phyloP scores from a whole-genome alignment of 1,140 invertebrate species.

The Leptinotarsa texana region DNA sequence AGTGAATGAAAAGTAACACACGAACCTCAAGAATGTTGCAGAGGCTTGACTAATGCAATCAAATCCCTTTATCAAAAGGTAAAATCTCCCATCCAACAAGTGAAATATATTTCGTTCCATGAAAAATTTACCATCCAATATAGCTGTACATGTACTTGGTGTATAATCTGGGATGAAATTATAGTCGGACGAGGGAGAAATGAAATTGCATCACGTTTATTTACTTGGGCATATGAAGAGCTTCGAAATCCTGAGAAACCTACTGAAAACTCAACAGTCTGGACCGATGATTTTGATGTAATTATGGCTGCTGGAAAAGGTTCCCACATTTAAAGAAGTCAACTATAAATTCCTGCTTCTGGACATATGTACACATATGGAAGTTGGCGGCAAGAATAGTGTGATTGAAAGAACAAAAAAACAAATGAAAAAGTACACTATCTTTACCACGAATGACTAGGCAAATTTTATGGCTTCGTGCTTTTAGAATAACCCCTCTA shows the following conservation, averaged over 20 bases:
- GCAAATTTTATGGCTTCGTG: constrained; percentile 10
- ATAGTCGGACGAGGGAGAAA: background rate
- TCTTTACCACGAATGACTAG: constrained; percentile 18
- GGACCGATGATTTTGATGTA: constrained; percentile 28
- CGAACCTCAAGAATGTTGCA: too few species aligned
- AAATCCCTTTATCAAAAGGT: too few species aligned
- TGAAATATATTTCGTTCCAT: too few species aligned
- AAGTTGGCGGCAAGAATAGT: constrained; percentile 17
- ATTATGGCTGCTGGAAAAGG: constrained; percentile 11
- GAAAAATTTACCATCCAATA: too few species aligned
- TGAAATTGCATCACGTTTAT: background rate
- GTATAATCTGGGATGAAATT: background rate
- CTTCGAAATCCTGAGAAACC: constrained; percentile 5
- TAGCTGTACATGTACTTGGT: background rate
- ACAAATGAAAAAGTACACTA: constrained; percentile 1
- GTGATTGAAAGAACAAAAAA: constrained; percentile 19
- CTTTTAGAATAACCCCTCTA: background rate
- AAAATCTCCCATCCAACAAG: too few species aligned
- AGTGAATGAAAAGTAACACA: too few species aligned
- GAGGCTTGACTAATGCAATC: too few species aligned
- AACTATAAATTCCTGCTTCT: constrained; percentile 25
- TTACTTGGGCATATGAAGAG: background rate
- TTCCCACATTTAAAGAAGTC: constrained; percentile 1
- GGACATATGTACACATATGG: constrained; percentile 19
- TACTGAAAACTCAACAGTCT: constrained; percentile 13